phyloP scores from a whole-genome alignment of 1,140 invertebrate species.

The Drosophila truncata region DNA sequence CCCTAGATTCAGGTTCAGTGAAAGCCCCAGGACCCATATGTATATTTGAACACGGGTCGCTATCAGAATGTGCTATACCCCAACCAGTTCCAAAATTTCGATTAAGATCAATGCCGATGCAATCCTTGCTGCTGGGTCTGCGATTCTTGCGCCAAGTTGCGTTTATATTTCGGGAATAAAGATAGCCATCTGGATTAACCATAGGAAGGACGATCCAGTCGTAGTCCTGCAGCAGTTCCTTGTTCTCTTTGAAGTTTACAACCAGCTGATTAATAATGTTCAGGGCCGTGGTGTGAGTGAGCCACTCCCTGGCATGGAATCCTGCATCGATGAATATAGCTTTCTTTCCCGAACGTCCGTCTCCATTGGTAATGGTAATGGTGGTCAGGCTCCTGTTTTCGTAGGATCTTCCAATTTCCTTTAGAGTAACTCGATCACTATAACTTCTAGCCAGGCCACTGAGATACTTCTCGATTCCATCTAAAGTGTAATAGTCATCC shows the following conservation, averaged over 20 bases:
- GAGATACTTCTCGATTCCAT: constrained; percentile 86
- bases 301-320: constrained; percentile 88
- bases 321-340: constrained; percentile 86
- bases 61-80: neutral
- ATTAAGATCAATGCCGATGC: constrained; percentile 43
- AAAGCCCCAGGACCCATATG: constrained; percentile 28
- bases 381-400: constrained; percentile 86
- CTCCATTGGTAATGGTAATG: constrained; percentile 85
- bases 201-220: constrained; percentile 53
- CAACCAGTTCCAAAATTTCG: constrained; percentile 44
- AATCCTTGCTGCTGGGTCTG: constrained; percentile 10
- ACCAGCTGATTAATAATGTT: constrained; percentile 88
- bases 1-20: constrained; percentile 29
- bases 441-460: constrained; percentile 81
- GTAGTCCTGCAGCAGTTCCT: constrained; percentile 74
- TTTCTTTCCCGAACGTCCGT: constrained; percentile 84
- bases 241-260: constrained; percentile 85
- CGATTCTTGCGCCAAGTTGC: constrained; percentile 36
- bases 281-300: constrained; percentile 87
- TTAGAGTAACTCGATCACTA: constrained; percentile 75
- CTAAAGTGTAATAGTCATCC: constrained; percentile 51
- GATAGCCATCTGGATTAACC: constrained; percentile 53
- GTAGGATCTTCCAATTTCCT: constrained; percentile 76
- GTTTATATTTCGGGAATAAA: constrained; percentile 13
- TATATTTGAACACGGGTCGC: neutral